These are phyloP conservation scores for Calonectris borealis DNA, from an alignment of 2,113 vertebrate species.

Conservation along the genomic window DNA sequence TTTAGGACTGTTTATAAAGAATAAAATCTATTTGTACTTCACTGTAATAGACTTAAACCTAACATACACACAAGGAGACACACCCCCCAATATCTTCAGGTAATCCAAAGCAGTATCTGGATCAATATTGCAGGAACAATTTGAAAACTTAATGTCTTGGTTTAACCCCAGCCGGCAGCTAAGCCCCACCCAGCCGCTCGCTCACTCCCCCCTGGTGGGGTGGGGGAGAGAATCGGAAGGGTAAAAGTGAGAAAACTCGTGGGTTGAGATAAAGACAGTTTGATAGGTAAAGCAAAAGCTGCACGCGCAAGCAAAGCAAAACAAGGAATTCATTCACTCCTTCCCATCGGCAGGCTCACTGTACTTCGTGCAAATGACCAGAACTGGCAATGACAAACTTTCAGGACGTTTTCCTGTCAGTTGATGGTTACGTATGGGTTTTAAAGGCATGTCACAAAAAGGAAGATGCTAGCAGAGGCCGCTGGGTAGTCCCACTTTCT, in stretches of 20 bases:
- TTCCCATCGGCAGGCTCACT: background rate
- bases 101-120: background rate
- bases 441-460: background rate
- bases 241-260: background rate
- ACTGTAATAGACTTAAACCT: background rate
- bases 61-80: too few relatives aligned
- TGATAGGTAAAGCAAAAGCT: background rate
- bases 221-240: background rate
- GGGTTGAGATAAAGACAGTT: background rate
- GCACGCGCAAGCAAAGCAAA: accelerated
- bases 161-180: background rate
- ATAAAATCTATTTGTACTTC: background rate
- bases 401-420: background rate
- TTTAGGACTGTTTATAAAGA: background rate
- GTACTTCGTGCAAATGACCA: background rate
- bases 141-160: background rate
- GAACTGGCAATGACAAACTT: background rate
- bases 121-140: background rate
- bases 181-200: background rate
- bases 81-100: background rate
- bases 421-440: background rate
- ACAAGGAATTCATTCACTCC: background rate
- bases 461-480: background rate
- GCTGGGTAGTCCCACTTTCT: background rate
- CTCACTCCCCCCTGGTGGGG: background rate